Percentiles rank a stretch among this genome's conserved stretches.
phyloP scores from a whole-genome alignment of 2,888 invertebrate genomes.

The Dendrolimus pini region DNA sequence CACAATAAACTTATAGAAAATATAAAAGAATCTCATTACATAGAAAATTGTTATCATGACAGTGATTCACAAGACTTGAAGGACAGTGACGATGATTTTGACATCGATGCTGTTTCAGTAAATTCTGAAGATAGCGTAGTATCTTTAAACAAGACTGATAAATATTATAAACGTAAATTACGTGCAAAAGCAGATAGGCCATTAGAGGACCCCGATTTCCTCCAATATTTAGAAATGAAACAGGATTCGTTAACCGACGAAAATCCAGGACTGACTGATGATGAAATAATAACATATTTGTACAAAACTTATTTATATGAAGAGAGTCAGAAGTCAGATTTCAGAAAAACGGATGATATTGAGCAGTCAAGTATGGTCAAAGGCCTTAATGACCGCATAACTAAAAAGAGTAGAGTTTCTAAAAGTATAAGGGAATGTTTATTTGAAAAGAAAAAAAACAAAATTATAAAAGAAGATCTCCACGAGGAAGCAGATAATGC shows the following conservation, averaged over 20 bases:
- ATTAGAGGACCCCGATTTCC: constrained; percentile 49
- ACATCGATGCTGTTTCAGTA: constrained; percentile 4
- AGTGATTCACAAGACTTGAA: not conserved
- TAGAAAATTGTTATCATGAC: not conserved
- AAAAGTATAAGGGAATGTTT: not conserved
- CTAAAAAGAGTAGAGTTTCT: constrained; percentile 1
- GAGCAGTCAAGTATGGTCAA: constrained; percentile 37
- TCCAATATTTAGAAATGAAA: constrained; percentile 62
- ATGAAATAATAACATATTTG: constrained; percentile 55
- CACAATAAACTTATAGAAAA: not conserved
- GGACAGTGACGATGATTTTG: not conserved
- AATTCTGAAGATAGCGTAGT: constrained; percentile 7
- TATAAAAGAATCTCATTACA: not conserved
- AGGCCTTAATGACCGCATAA: constrained; percentile 19
- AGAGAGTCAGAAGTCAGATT: constrained; percentile 46
- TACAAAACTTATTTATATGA: constrained; percentile 67
- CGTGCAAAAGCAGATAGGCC: not conserved
- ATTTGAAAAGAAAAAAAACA: constrained; percentile 2
- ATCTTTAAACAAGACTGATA: constrained; percentile 1
- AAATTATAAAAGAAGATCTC: constrained; percentile 4
- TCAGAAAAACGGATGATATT: constrained; percentile 32
- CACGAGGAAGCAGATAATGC: not conserved
- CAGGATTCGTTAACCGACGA: constrained; percentile 58
- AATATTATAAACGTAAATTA: constrained; percentile 1
- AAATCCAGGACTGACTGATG: constrained; percentile 11